Evolutionary conservation across 2,888 invertebrate species (phyloP).

Genomic region (Campoletis raptor): DNA sequence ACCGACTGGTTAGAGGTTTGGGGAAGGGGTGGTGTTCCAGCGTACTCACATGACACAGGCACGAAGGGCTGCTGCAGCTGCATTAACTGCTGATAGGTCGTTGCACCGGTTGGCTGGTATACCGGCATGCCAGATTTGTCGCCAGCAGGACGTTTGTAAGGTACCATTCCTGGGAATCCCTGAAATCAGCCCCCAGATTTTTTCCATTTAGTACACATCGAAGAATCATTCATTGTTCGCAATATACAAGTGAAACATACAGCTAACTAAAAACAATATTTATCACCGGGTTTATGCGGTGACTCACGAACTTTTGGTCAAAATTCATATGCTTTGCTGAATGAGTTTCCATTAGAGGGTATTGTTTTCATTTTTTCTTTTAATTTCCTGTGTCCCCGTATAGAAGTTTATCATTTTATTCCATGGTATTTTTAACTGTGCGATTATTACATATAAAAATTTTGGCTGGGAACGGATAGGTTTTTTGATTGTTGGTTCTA

Average conservation of each 20-base stretch:
- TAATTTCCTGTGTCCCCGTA: background rate
- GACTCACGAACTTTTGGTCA: background rate
- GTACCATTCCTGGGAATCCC: conserved; percentile 98
- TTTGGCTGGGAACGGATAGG: background rate
- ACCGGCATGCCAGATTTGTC: conserved; percentile 98
- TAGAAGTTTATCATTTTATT: background rate
- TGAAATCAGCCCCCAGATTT: conserved; percentile 84
- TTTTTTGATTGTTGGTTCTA: background rate
- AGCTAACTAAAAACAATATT: background rate
- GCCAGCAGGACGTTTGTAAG: conserved; percentile 97
- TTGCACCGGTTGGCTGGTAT: conserved; percentile 94
- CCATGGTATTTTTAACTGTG: background rate
- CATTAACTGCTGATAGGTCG: conserved; percentile 97
- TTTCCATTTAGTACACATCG: background rate
- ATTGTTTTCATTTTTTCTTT: background rate
- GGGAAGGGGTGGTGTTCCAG: conserved; percentile 89
- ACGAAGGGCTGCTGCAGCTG: conserved; percentile 98
- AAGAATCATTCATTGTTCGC: background rate
- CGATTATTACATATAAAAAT: background rate
- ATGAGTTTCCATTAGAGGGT: background rate
- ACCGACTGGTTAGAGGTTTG: conserved; percentile 85
- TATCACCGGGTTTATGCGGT: background rate
- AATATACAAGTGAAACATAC: background rate
- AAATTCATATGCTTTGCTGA: background rate
- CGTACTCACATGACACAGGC: conserved; percentile 99